These are phyloP conservation scores for Pseudotriccus pelzelni DNA, from an alignment of 2,797 vertebrate genomes.

Conservation along the genomic window DNA sequence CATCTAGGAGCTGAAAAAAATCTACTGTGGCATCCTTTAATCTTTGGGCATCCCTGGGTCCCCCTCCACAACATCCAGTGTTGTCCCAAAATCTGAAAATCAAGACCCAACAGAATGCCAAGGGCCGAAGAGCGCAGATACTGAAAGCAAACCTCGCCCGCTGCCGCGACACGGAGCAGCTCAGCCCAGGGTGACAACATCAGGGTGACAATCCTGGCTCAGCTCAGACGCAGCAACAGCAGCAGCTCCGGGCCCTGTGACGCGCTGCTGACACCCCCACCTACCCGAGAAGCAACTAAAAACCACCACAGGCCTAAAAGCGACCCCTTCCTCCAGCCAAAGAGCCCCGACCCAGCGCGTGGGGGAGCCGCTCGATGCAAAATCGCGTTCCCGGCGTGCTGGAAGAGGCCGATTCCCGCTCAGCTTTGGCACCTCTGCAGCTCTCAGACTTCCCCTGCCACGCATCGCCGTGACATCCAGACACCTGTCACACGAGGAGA, in stretches of 20 bases:
- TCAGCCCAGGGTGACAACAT: neutral
- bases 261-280: neutral
- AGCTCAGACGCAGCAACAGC: neutral
- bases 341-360: neutral
- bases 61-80: neutral
- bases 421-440: neutral
- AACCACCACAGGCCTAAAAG: constrained; percentile 13
- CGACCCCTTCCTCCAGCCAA: constrained; percentile 12
- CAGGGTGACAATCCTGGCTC: neutral
- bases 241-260: neutral
- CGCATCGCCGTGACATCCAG: neutral
- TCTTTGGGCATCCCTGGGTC: neutral
- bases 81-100: no score
- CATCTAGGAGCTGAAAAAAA: neutral
- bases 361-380: neutral
- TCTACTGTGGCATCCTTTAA: neutral
- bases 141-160: neutral
- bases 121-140: neutral
- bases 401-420: neutral
- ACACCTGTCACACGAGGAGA: neutral
- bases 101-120: neutral
- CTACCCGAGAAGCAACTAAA: neutral
- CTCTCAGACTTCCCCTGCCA: neutral
- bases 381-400: neutral
- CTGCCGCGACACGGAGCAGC: neutral